Percentiles rank a stretch among this genome's conserved stretches.
Conservation (phyloP, 2,888 invertebrate genomes). For the Scaptomyza tumidula region DNA sequence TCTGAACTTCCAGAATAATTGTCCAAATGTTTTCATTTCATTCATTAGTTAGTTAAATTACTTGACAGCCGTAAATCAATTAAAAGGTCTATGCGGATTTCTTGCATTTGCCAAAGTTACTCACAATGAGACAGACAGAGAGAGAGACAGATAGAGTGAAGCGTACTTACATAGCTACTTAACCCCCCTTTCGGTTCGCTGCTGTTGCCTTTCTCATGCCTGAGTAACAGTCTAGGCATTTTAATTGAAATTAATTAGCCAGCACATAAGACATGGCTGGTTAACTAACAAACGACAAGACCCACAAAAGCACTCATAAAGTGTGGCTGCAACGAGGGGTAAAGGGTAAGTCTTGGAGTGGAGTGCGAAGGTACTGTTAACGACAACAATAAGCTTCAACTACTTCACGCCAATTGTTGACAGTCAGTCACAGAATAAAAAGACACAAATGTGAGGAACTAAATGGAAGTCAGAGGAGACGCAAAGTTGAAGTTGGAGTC, state of each 20-base stretch:
- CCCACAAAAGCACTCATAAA: slow-evolving; percentile 28
- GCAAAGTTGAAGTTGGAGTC: slow-evolving; percentile 42
- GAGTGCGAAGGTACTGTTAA: slow-evolving; percentile 38
- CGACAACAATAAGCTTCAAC: slow-evolving; percentile 61
- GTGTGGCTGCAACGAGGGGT: neutral
- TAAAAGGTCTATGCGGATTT: slow-evolving; percentile 66
- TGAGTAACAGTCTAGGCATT: slow-evolving; percentile 72
- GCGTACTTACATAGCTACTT: too few species aligned
- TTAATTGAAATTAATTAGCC: slow-evolving; percentile 78
- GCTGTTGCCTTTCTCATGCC: neutral
- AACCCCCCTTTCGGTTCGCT: neutral
- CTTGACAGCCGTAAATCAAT: slow-evolving; percentile 70
- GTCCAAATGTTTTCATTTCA: slow-evolving; percentile 6
- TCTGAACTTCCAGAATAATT: slow-evolving; percentile 9
- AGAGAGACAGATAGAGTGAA: too few species aligned
- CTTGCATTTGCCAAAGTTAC: slow-evolving; percentile 32
- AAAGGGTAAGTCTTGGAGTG: neutral
- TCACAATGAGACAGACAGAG: neutral
- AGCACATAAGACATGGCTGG: slow-evolving; percentile 66
- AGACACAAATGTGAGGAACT: neutral
- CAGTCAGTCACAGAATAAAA: slow-evolving; percentile 50
- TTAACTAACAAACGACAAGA: slow-evolving; percentile 53
- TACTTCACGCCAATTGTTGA: slow-evolving; percentile 77
- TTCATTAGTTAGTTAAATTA: slow-evolving; percentile 49
- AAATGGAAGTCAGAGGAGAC: slow-evolving; percentile 9